Evolutionary conservation across 64 coral and sea anemone genomes (phyloP).

Genomic region (Stichodactyla mertensii): DNA sequence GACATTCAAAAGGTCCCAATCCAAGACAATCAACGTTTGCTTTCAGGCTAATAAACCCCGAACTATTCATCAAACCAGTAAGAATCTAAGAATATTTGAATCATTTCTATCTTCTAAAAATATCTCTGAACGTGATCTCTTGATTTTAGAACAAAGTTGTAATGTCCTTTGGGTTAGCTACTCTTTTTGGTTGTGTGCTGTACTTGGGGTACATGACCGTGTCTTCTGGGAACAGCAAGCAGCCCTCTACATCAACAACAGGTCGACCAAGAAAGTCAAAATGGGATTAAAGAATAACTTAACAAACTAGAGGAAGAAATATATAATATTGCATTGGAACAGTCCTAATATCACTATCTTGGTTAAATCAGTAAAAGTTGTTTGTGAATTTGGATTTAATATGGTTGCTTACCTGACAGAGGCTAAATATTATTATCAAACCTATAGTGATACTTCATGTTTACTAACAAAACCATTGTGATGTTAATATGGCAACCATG

Average conservation of each 20-base stretch:
- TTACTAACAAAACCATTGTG: too few species aligned
- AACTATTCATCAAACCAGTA: conserved; percentile 87
- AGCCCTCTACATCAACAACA: conserved; percentile 29
- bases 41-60: conserved; percentile 79
- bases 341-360: not conserved
- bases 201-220: conserved; percentile 74
- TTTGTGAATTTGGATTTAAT: too few species aligned
- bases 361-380: too few species aligned
- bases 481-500: too few species aligned
- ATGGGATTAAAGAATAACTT: conserved; percentile 52
- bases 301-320: not conserved
- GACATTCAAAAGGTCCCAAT: conserved; percentile 1
- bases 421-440: too few species aligned
- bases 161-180: conserved; percentile 65
- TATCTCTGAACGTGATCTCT: not conserved
- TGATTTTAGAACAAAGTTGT: conserved; percentile 77
- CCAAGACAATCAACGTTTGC: conserved; percentile 59
- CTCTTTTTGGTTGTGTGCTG: conserved; percentile 63
- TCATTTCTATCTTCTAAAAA: not conserved
- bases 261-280: conserved; percentile 52
- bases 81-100: conserved; percentile 9
- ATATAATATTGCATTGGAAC: not conserved
- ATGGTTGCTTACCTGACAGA: too few species aligned
- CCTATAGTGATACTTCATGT: too few species aligned
- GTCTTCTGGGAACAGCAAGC: conserved; percentile 24